Base-by-base conservation (phyloP, 2,797 vertebrate genomes). In the Mus minutoides region DNA sequence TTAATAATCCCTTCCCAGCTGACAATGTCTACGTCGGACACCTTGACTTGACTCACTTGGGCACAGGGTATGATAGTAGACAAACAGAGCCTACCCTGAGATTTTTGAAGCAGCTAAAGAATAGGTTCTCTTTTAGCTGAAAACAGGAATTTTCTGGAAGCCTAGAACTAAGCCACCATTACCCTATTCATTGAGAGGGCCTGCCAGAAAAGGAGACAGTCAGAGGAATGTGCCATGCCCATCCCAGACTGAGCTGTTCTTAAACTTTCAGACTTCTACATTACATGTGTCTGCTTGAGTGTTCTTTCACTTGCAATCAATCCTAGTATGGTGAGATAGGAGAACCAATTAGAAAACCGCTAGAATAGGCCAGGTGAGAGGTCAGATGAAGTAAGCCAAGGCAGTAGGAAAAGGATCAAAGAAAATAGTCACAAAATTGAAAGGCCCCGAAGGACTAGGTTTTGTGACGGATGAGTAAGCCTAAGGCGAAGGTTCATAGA, bases 301-400 rank as follows among this genome's bases (percentile, higher is more conserved):
- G 92, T 95, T 91, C 79, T 94, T 60, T 86, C 93, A 88, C 49
- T 85, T 84, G 77, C 69, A 77, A 52, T 80, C 69, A 88, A 60
- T 62, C 2, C 31, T 46, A 76, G 91, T 69, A 49, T n/a, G 75
- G 12, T n/a, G 14, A 92, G 10, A 21, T 71, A 90, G 90, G 29
- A n/a, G 26, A 11, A 62, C 24, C 29, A 52, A 19, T 87, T 77
- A 93, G 71, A 92, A 94, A 29, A 34, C 31, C 26, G 84, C 67
- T 16, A 17, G 71, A 94, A 46, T 75, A 58, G 21, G 82, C 26
- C 49, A 91, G 43, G 56, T 71, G 24, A 3, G 17, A 89, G 43
- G 37, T 22, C 52, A 79, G 9, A 94, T 88, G 52, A 71, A 43
- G 7, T 54, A 13, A 94, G 86, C 46, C 82, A 93, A 96, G 60